Evolutionary conservation across 1,140 invertebrate species (phyloP), one percentile per base, ranked within the genome.

Genomic region (Patella vulgata): DNA sequence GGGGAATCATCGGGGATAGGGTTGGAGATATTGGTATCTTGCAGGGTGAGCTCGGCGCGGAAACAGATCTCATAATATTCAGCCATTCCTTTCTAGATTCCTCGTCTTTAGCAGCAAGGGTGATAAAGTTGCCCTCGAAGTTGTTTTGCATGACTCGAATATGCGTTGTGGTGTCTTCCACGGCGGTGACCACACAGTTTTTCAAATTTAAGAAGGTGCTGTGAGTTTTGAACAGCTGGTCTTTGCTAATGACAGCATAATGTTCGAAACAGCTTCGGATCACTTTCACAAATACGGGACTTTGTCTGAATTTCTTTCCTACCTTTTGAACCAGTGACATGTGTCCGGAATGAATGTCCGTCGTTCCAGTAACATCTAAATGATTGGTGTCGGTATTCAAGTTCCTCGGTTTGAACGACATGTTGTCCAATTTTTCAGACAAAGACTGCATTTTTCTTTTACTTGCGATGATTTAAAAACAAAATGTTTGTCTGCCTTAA

Each of bases 261-360:
- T 68, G 66, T 52, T 68, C 66, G 36, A 59, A 68, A 17, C 48
- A 60, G 52, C 53, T 68, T 33, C 57, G 59, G 66, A 63, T 60
- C 56, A 68, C 66, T 36, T 62, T 62, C 23, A 68, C 60, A 33
- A 59, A 59, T 51, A 68, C 61, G 5, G 63, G 61, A 17, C 57
- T 43, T 23, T 51, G 36, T 36, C 51, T 54, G 25, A 43, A 55
- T 27, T 53, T 44, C 8, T 51, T 62, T 17, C 62, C 62, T 14
- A 33, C 31, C 11, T 54, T 27, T 31, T 64, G 60, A 17, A 68
- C 9, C 36, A 68, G 42, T 36, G 40, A 51, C 31, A 68, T 54
- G 3, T 55, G 56, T n/a, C 66, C 66, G 21, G 47, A 42, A 44
- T 68, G 59, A 8, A 68, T 40, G 14, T 64, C 66, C 33, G 33